phyloP scores from a whole-genome alignment of 2,113 vertebrate genomes.

The Uria lomvia region DNA sequence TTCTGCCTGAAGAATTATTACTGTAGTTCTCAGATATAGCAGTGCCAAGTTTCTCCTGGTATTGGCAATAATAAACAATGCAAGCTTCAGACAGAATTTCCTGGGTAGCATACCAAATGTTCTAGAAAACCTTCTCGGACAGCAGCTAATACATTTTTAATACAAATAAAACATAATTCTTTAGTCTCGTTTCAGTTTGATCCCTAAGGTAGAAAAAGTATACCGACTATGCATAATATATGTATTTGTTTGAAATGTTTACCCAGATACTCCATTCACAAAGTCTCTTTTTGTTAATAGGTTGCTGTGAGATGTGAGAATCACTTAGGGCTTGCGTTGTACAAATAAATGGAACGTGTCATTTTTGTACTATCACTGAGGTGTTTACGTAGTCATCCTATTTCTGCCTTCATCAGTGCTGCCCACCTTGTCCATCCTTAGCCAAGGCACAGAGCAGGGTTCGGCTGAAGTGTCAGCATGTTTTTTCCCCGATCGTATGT shows the following conservation, averaged over 20 bases:
- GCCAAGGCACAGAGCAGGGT: background rate
- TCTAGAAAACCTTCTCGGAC: slow-evolving; percentile 48
- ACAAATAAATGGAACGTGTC: slow-evolving; percentile 18
- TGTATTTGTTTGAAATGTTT: slow-evolving; percentile 60
- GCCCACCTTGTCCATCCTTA: background rate
- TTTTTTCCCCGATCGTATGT: background rate
- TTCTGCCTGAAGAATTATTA: slow-evolving; percentile 48
- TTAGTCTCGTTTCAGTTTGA: slow-evolving; percentile 1
- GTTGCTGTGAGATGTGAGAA: slow-evolving; percentile 1
- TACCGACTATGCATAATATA: slow-evolving; percentile 34
- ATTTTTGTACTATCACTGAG: background rate
- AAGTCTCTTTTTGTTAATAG: slow-evolving; percentile 31
- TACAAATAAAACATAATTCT: slow-evolving; percentile 56
- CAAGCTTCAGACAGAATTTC: slow-evolving; percentile 44
- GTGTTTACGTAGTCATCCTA: background rate
- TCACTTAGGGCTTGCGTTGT: background rate
- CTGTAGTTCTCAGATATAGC: slow-evolving; percentile 26
- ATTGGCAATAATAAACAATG: slow-evolving; percentile 51
- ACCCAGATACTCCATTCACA: slow-evolving; percentile 28
- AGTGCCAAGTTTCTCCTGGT: slow-evolving; percentile 23
- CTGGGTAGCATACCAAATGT: slow-evolving; percentile 57
- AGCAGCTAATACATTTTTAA: slow-evolving; percentile 66
- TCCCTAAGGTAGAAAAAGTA: slow-evolving; percentile 49
- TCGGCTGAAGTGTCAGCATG: background rate
- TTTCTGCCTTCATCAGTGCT: background rate